These are phyloP conservation scores for Corythornis leucogaster DNA, from an alignment of 2,797 vertebrate species.

Conservation along the genomic window DNA sequence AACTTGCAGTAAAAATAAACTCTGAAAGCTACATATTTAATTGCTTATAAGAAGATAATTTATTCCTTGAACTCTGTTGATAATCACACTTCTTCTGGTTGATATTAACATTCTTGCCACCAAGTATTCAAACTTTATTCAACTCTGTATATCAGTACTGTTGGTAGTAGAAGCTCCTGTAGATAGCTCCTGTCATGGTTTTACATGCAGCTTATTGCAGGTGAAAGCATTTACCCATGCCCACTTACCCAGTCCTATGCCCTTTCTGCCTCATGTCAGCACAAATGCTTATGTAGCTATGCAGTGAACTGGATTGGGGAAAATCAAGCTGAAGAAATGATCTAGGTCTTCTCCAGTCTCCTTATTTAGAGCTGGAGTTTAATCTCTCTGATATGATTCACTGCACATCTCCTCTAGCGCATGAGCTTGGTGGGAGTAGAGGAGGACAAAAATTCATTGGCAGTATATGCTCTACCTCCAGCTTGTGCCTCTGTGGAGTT, in stretches of 20 bases:
- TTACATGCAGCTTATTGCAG: not conserved
- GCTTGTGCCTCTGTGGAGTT: constrained; percentile 5
- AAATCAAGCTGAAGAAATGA: not conserved
- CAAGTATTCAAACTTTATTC: not conserved
- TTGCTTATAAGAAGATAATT: not conserved
- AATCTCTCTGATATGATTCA: not conserved
- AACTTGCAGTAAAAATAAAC: not conserved
- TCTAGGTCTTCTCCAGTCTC: not conserved
- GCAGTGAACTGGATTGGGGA: not conserved
- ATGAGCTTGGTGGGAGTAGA: constrained; percentile 15
- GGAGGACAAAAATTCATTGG: not conserved
- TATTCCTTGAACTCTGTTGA: not conserved
- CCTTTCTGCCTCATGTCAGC: not conserved
- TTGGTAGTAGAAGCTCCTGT: not conserved
- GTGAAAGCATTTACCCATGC: not conserved
- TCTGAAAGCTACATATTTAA: not conserved
- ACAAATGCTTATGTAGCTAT: not conserved
- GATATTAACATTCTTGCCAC: not conserved
- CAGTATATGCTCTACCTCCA: not conserved
- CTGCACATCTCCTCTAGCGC: not conserved
- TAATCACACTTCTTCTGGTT: not conserved
- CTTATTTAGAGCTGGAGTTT: not conserved
- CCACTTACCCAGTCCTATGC: not conserved
- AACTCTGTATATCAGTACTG: not conserved
- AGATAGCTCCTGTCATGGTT: not conserved